These are phyloP conservation scores for Acronicta psi DNA, from an alignment of 2,888 invertebrate species.

Conservation along the genomic window DNA sequence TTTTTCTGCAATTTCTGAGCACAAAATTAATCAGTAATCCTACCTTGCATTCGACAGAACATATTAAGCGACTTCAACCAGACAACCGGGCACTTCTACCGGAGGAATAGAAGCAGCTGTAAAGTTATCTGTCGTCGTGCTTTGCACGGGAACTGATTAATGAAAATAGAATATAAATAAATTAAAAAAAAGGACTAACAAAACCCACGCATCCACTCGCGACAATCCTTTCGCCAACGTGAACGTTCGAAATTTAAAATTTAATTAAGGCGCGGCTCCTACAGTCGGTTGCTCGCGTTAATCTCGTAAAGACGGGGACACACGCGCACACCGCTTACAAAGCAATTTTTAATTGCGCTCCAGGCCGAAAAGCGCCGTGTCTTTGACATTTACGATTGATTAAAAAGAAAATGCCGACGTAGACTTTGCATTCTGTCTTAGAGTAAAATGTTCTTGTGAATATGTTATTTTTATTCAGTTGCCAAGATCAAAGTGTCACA, in stretches of 20 bases:
- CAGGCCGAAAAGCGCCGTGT: constrained; percentile 70
- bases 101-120: not conserved
- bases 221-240: constrained; percentile 68
- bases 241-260: constrained; percentile 79
- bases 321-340: constrained; percentile 73
- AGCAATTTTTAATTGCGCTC: constrained; percentile 84
- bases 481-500: not conserved
- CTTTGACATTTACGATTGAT: constrained; percentile 81
- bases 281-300: constrained; percentile 75
- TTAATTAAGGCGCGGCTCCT: constrained; percentile 76
- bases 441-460: constrained; percentile 33
- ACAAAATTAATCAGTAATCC: no score
- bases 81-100: no score
- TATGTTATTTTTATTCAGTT: constrained; percentile 18
- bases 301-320: constrained; percentile 77
- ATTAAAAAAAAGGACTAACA: constrained; percentile 48
- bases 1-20: no score
- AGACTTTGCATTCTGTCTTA: constrained; percentile 56
- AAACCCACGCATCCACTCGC: constrained; percentile 46
- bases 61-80: no score
- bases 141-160: constrained; percentile 13
- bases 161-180: constrained; percentile 40
- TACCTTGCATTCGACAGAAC: no score
- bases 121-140: not conserved
- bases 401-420: constrained; percentile 70